A percentile compares a stretch with the other conserved stretches of the same genome.
phyloP scores from a whole-genome alignment of 2,888 invertebrate species.

The Hofmannophila pseudospretella region DNA sequence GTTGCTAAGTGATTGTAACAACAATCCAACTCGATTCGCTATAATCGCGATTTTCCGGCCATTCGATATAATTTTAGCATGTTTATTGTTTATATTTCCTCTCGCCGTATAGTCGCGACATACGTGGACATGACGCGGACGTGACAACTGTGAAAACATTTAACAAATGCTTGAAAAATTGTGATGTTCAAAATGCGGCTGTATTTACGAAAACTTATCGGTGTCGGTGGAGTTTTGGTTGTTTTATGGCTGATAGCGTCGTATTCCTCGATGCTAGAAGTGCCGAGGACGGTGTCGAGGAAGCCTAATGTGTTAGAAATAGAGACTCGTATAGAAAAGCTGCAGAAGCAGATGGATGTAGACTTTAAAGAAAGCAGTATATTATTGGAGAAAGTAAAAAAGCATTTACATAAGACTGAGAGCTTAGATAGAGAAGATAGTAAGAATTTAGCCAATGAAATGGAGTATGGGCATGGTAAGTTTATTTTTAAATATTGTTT shows the following conservation, averaged over 20 bases:
- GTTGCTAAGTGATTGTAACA: neutral
- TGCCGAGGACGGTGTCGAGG: slow-evolving; percentile 24
- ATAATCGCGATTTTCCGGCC: neutral
- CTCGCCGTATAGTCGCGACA: slow-evolving; percentile 14
- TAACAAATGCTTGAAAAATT: slow-evolving; percentile 6
- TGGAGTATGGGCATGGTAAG: slow-evolving; percentile 11
- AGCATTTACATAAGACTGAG: slow-evolving; percentile 31
- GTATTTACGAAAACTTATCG: slow-evolving; percentile 47
- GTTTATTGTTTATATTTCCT: slow-evolving; percentile 22
- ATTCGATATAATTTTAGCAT: slow-evolving; percentile 12
- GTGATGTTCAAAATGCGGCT: slow-evolving; percentile 50
- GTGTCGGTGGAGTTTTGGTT: slow-evolving; percentile 30
- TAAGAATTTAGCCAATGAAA: slow-evolving; percentile 15
- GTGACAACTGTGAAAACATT: slow-evolving; percentile 9
- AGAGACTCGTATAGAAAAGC: slow-evolving; percentile 37
- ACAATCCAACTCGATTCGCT: neutral
- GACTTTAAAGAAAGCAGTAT: slow-evolving; percentile 46
- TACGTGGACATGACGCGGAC: slow-evolving; percentile 21
- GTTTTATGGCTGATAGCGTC: slow-evolving; percentile 50
- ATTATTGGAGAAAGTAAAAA: slow-evolving; percentile 41
- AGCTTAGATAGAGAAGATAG: slow-evolving; percentile 13
- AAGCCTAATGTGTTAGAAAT: slow-evolving; percentile 28
- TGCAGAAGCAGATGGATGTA: slow-evolving; percentile 39
- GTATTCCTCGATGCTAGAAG: slow-evolving; percentile 42
- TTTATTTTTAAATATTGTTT: neutral